Percentiles rank a stretch among this genome's conserved stretches.
phyloP scores from a whole-genome alignment of 1,140 invertebrate species.

The Lepidurus apus region DNA sequence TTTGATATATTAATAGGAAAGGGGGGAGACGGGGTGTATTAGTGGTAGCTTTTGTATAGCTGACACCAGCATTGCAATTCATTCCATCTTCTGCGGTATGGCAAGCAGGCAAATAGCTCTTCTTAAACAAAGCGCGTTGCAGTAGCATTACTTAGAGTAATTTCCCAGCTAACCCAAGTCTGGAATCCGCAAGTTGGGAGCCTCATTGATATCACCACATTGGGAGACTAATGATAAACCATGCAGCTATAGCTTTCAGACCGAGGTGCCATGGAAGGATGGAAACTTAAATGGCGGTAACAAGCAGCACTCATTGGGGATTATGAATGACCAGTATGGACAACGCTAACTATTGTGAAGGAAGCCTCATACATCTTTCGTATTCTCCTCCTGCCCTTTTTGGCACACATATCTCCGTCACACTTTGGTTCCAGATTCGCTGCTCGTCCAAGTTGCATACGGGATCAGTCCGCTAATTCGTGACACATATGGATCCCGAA shows the following conservation, averaged over 20 bases:
- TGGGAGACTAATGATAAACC: neutral
- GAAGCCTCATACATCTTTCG: slow-evolving; percentile 8
- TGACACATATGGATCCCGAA: slow-evolving; percentile 15
- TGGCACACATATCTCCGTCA: neutral
- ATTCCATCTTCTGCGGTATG: neutral
- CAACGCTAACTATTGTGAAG: neutral
- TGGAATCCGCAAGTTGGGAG: neutral
- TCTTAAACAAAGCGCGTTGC: neutral
- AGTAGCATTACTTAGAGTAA: neutral
- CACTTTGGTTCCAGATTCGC: neutral
- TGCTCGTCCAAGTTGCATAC: neutral
- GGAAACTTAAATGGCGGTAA: neutral
- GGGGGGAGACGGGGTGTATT: neutral
- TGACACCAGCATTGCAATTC: neutral
- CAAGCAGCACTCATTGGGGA: neutral
- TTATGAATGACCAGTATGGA: neutral
- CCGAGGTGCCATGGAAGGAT: neutral
- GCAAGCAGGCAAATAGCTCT: neutral
- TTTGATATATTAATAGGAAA: slow-evolving; percentile 6
- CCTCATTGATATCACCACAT: neutral
- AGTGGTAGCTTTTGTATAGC: neutral
- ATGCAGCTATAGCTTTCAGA: neutral
- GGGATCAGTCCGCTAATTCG: slow-evolving; percentile 10
- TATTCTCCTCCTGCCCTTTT: neutral
- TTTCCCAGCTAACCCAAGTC: neutral